Evolutionary conservation across 2,888 invertebrate genomes (phyloP), one percentile per base, ranked within the genome.

Genomic region (Orthosia gracilis): DNA sequence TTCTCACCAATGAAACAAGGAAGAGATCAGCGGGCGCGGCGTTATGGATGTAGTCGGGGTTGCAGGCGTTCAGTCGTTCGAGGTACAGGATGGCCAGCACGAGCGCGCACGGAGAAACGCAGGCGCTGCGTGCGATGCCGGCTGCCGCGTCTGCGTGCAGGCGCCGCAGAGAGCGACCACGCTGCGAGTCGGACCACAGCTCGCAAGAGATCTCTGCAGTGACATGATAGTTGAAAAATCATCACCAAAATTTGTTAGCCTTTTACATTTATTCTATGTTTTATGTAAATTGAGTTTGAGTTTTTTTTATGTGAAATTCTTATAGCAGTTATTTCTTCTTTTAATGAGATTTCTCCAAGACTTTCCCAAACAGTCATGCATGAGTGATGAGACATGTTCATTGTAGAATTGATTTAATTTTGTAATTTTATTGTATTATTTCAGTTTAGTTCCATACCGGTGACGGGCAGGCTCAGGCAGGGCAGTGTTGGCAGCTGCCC

Each of bases 81-180:
- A 99, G 97, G 95, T 99, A 99, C 61, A 99, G 97, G 90, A 99
- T 97, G 47, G 99, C 99, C 89, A 99, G 97, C 86, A 99, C 98
- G 70, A 99, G 97, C 18, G 99, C 98, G 92, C 99, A 99, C 0
- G 99, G 99, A 13, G 99, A 98, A 83, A 99, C 98, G 93, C 98
- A 98, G 11, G 99, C 98, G 89, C 98, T 97, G 90, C 98, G 97
- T 72, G 97, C 98, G 82, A 98, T 97, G 90, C 97, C 97, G 63
- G 98, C 98, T 80, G 98, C 98, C 87, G 98, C 97, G 88, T 98
- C 98, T 81, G 97, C 97, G 91, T 98, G 98, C 88, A 99, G 95
- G 75, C 98, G 97, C 90, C 98, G 98, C 90, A 98, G 94, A 1
- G 98, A 98, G 86, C 97, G 97, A 40, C 98, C 98, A 89, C 97